Evolutionary conservation across 1,140 invertebrate genomes (phyloP).

Genomic region (Eumaeus atala): DNA sequence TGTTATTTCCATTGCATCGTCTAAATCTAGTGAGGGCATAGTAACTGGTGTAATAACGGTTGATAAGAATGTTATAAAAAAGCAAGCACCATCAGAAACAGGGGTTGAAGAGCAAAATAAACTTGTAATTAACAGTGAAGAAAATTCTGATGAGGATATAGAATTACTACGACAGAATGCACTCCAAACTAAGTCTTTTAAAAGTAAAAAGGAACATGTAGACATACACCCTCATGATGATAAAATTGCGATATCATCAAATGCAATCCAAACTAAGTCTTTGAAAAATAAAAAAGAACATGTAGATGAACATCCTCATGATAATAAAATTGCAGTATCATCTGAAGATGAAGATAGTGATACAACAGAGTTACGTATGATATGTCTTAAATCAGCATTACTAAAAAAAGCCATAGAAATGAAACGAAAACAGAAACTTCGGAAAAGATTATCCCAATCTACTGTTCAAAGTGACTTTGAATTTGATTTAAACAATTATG

Average conservation of each 20-base stretch:
- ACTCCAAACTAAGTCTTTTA: slow-evolving; percentile 57
- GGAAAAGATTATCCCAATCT: slow-evolving; percentile 53
- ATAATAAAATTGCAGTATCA: slow-evolving; percentile 27
- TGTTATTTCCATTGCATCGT: neutral
- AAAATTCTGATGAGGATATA: slow-evolving; percentile 65
- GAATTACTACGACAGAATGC: slow-evolving; percentile 62
- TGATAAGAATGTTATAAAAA: slow-evolving; percentile 21
- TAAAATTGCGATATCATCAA: slow-evolving; percentile 30
- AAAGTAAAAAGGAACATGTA: slow-evolving; percentile 28
- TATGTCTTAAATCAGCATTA: slow-evolving; percentile 64
- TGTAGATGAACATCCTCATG: slow-evolving; percentile 11
- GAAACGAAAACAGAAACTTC: slow-evolving; percentile 61
- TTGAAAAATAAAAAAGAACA: slow-evolving; percentile 32
- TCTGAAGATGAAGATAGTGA: slow-evolving; percentile 68
- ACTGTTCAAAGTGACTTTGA: slow-evolving; percentile 40
- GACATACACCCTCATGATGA: slow-evolving; percentile 21
- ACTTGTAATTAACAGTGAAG: slow-evolving; percentile 24
- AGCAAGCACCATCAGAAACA: slow-evolving; percentile 32
- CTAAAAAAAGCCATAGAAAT: slow-evolving; percentile 70
- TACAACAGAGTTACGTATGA: slow-evolving; percentile 63
- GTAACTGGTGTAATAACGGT: slow-evolving; percentile 23
- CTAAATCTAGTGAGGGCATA: slow-evolving; percentile 5
- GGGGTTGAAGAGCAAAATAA: slow-evolving; percentile 21
- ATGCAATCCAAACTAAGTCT: slow-evolving; percentile 63
- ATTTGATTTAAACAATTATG: slow-evolving; percentile 20